These are phyloP conservation scores for Manduca sexta DNA, from an alignment of 1,140 invertebrate genomes.

Conservation along the genomic window DNA sequence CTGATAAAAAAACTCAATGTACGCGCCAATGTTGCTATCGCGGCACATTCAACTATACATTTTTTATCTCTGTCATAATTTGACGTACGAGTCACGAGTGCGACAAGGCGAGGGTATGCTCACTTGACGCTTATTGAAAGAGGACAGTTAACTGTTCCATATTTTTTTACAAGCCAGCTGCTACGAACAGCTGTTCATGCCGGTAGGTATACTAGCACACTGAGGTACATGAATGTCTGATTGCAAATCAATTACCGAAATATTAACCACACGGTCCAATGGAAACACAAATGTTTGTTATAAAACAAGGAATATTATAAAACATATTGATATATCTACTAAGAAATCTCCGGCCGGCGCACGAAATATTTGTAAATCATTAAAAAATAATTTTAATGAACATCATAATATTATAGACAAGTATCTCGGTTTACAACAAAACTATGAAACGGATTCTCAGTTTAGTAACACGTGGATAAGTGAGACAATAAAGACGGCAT, in stretches of 20 bases:
- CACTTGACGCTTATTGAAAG: constrained; percentile 40
- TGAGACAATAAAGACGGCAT: constrained; percentile 30
- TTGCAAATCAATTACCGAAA: not conserved
- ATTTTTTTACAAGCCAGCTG: constrained; percentile 66
- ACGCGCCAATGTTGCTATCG: constrained; percentile 1
- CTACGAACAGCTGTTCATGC: constrained; percentile 65
- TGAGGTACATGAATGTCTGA: not conserved
- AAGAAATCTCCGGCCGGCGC: too few species aligned
- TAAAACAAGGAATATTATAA: too few species aligned
- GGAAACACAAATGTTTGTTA: too few species aligned
- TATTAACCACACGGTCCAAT: not conserved
- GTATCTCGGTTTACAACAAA: too few species aligned
- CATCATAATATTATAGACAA: too few species aligned
- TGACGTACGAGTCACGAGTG: constrained; percentile 17
- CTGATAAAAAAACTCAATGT: constrained; percentile 2
- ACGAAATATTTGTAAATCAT: too few species aligned
- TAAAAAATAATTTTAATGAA: too few species aligned
- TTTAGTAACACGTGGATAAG: constrained; percentile 15
- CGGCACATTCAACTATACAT: constrained; percentile 14
- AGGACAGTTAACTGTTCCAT: constrained; percentile 61
- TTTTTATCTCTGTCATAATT: constrained; percentile 34
- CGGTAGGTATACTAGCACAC: constrained; percentile 31
- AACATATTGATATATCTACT: too few species aligned
- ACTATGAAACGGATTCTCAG: not conserved
- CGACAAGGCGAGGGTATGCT: constrained; percentile 36